Conservation (phyloP, 2,888 invertebrate species). For the Andrena fulva region DNA sequence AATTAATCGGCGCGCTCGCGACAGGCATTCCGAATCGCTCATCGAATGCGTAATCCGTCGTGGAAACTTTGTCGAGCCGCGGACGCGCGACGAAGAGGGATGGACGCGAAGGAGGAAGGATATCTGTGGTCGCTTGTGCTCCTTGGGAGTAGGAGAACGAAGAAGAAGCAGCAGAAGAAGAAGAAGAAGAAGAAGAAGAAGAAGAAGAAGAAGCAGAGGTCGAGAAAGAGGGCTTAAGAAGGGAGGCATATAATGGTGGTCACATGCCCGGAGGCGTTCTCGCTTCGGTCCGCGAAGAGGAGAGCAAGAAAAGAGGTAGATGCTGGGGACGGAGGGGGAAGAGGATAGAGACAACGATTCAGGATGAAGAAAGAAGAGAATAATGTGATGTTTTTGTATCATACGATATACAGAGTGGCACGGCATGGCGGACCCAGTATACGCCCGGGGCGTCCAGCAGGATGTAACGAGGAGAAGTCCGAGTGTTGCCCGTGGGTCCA, state of each 20-base stretch:
- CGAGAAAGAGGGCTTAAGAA: conserved; percentile 52
- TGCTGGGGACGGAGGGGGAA: conserved; percentile 1
- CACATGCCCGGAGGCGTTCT: conserved; percentile 74
- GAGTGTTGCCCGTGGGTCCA: conserved; percentile 80
- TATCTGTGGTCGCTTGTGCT: not conserved
- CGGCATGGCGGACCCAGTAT: conserved; percentile 74
- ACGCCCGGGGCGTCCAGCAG: conserved; percentile 76
- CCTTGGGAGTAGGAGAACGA: conserved; percentile 49
- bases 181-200: conserved; percentile 20
- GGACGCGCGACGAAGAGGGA: conserved; percentile 39
- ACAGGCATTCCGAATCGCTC: conserved; percentile 61
- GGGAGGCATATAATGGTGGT: conserved; percentile 80
- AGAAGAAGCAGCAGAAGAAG: conserved; percentile 54
- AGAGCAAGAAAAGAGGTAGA: conserved; percentile 62
- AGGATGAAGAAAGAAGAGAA: conserved; percentile 74
- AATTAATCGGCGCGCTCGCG: conserved; percentile 54
- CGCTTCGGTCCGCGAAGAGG: conserved; percentile 67
- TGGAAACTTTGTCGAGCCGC: conserved; percentile 84
- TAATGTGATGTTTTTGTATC: conserved; percentile 84
- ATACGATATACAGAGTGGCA: conserved; percentile 80
- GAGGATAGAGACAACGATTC: conserved; percentile 37
- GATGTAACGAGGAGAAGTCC: conserved; percentile 83
- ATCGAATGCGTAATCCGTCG: conserved; percentile 66
- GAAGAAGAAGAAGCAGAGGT: conserved; percentile 47
- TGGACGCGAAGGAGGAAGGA: conserved; percentile 46